phyloP scores from a whole-genome alignment of 2,888 invertebrate genomes.

The Steromphala cineraria region DNA sequence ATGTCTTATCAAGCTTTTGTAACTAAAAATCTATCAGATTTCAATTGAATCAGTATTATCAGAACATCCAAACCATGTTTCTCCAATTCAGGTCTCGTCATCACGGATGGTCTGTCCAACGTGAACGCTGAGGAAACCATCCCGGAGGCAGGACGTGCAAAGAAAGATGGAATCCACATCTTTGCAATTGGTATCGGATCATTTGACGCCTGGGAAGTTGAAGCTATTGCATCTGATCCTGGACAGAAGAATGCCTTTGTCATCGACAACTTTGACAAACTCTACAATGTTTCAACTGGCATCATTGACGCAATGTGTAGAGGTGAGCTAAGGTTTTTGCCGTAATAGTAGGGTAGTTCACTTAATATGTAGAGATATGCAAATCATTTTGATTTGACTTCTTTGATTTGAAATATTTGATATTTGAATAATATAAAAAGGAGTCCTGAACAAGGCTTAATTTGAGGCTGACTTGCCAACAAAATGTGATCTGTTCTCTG shows the following conservation, averaged over 20 bases:
- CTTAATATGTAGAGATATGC: neutral
- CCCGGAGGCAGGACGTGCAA: conserved; percentile 56
- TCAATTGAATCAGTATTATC: too few relatives aligned
- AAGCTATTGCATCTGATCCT: conserved; percentile 59
- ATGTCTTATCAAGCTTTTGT: too few relatives aligned
- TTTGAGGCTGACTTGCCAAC: too few relatives aligned
- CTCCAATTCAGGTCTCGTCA: conserved; percentile 62
- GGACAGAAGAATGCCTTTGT: conserved; percentile 54
- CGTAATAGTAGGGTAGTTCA: neutral
- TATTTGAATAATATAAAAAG: too few relatives aligned
- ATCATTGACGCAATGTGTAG: conserved; percentile 55
- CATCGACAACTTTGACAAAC: conserved; percentile 53
- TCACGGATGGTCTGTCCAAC: conserved; percentile 72
- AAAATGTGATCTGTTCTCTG: too few relatives aligned
- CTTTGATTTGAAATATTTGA: too few relatives aligned
- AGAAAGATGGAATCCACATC: conserved; percentile 60
- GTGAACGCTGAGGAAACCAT: conserved; percentile 62
- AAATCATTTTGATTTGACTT: too few relatives aligned
- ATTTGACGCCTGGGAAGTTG: conserved; percentile 54
- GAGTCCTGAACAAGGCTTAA: too few relatives aligned
- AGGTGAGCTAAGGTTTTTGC: conserved; percentile 41
- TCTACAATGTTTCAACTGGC: conserved; percentile 54
- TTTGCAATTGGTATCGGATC: conserved; percentile 66
- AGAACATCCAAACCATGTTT: too few relatives aligned
- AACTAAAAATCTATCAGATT: too few relatives aligned